phyloP scores from a whole-genome alignment of 2,113 vertebrate genomes.

The Sarotherodon lohbergeri region DNA sequence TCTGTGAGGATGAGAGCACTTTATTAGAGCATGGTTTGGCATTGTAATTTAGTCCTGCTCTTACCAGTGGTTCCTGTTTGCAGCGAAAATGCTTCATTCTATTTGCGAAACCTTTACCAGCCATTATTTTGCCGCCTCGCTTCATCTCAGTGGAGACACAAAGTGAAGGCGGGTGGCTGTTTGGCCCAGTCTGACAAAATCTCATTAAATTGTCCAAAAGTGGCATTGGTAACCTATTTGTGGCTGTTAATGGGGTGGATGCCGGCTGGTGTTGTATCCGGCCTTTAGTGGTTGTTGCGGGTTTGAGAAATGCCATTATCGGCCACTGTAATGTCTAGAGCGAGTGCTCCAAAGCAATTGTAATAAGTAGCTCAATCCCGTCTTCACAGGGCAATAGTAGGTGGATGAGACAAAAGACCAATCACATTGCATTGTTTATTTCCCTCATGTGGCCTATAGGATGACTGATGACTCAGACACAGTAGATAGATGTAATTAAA shows the following conservation, averaged over 20 bases:
- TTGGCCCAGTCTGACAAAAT: background rate
- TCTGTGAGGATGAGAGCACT: background rate
- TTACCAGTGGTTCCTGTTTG: background rate
- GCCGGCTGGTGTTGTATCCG: background rate
- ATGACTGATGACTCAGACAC: background rate
- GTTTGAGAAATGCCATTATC: background rate
- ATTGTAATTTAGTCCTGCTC: background rate
- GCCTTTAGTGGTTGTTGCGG: background rate
- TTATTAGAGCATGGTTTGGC: slow-evolving; percentile 6
- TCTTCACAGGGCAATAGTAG: background rate
- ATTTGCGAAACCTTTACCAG: background rate
- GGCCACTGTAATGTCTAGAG: background rate
- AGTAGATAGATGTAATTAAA: slow-evolving; percentile 1
- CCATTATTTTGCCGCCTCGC: background rate
- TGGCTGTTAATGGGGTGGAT: background rate
- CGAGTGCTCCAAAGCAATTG: background rate
- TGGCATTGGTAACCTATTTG: background rate
- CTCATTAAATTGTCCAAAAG: slow-evolving; percentile 14
- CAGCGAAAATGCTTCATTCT: background rate
- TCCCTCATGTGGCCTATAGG: background rate
- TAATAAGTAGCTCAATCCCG: background rate
- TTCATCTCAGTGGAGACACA: background rate
- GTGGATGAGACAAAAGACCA: background rate
- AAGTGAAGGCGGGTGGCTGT: background rate
- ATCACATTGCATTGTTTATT: background rate